Evolutionary conservation across 2,888 invertebrate genomes (phyloP), one percentile per base, ranked within the genome.

Genomic region (Meganola albula): DNA sequence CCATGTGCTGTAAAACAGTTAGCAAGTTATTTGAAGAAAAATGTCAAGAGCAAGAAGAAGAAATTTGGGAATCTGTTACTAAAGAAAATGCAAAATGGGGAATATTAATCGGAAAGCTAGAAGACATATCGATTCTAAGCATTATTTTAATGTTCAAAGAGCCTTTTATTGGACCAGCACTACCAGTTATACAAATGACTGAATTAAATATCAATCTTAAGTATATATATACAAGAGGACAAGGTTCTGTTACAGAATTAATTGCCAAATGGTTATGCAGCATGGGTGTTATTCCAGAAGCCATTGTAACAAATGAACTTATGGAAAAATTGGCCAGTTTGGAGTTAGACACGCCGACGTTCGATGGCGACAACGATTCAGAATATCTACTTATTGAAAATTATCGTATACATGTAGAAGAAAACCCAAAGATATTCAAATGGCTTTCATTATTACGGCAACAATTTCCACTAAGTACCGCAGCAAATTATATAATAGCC

Each of bases 61-160:
- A 88, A 27, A 78, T 88, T 24, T 96, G 95, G 94, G 95, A 95
- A 67, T 90, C 91, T 31, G 90, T 96, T 31, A 93, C 95, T 1
- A 90, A 93, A 48, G 97, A 97, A 63, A 90, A 91, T 54, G 93
- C 95, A 23, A 91, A 93, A 63, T 97, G 97, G 94, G 92, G 93
- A 9, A 79, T 95, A 27, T 80, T 97, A 1, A 92, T 95, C 22
- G 94, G 93, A 31, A 96, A 96, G 82, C 85, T 97, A 25, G 97
- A 97, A 70, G 96, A 97, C 67, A 89, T 96, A 41, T 90, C 96
- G 2, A 88, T 95, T 31, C 84, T 97, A 8, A 92, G 92, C 78
- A 88, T 92, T 50, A 88, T 95, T 31, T 73, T 92, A 39, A 75
- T 87, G 46, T 87, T 79, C 42, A 87, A 82, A 56, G 86, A 84